Evolutionary conservation across 2,888 invertebrate species (phyloP).

Genomic region (Sarcophaga rosellei): DNA sequence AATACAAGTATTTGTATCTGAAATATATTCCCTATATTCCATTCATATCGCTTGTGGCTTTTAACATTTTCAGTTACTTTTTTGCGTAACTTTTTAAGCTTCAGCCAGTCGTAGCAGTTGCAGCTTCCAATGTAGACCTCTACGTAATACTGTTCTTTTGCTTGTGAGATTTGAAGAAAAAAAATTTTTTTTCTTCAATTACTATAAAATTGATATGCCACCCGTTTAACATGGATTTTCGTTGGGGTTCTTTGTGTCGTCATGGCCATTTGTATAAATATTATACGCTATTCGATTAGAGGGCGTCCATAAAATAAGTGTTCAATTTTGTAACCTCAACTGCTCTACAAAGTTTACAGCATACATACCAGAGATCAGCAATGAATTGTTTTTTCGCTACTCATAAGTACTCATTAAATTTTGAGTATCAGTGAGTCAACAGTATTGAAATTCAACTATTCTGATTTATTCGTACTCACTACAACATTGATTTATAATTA

Average conservation of each 20-base stretch:
- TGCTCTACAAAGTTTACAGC: too few species aligned
- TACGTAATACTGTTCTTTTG: not conserved
- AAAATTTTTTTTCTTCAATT: conserved; percentile 48
- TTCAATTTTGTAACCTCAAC: too few species aligned
- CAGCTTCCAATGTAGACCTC: too few species aligned
- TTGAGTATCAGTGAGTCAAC: too few species aligned
- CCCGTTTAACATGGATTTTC: conserved; percentile 39
- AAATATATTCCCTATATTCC: conserved; percentile 21
- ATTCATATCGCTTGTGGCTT: conserved; percentile 64
- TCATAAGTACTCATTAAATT: too few species aligned
- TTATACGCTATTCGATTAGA: not conserved
- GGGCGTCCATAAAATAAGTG: not conserved
- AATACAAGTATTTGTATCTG: conserved; percentile 16
- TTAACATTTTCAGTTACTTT: conserved; percentile 50
- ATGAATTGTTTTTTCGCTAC: too few species aligned
- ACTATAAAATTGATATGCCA: conserved; percentile 58
- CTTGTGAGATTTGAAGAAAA: not conserved
- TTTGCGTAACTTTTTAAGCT: not conserved
- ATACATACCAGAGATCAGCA: too few species aligned
- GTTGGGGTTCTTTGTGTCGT: conserved; percentile 23
- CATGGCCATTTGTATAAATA: conserved; percentile 6
- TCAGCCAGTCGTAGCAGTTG: not conserved
- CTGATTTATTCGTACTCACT: too few species aligned
- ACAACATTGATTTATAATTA: too few species aligned
- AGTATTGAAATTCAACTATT: too few species aligned